A percentile compares a stretch with the other conserved stretches of the same genome.
These are phyloP conservation scores for Vireo griseus DNA, from an alignment of 2,797 vertebrate species.

Conservation along the genomic window DNA sequence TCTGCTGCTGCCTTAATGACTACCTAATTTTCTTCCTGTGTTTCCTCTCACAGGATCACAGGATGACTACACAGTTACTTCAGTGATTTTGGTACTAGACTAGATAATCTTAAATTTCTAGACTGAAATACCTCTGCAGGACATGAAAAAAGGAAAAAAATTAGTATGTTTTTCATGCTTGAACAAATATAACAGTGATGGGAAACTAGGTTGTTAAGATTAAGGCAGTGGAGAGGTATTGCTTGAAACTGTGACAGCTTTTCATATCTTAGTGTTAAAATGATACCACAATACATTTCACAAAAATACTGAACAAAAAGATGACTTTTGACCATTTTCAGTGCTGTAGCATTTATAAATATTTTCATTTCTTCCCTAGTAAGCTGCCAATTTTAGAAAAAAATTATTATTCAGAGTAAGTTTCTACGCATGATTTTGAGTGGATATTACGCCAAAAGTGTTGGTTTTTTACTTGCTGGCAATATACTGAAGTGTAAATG, in stretches of 20 bases:
- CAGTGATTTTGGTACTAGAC: slow-evolving; percentile 52
- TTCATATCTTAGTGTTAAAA: neutral
- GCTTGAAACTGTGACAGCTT: neutral
- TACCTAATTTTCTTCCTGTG: slow-evolving; percentile 42
- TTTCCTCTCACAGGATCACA: slow-evolving; percentile 64
- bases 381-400: neutral
- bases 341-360: neutral
- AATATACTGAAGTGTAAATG: slow-evolving; percentile 30
- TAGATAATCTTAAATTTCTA: slow-evolving; percentile 60
- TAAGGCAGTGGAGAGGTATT: neutral
- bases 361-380: neutral
- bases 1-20: slow-evolving; percentile 46
- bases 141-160: neutral
- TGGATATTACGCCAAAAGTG: neutral
- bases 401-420: neutral
- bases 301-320: neutral
- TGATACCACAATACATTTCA: neutral
- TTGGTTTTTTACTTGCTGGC: neutral
- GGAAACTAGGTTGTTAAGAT: neutral
- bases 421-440: neutral
- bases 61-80: slow-evolving; percentile 61
- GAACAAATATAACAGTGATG: slow-evolving; percentile 13
- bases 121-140: slow-evolving; percentile 61
- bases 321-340: neutral
- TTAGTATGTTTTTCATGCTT: slow-evolving; percentile 1